Evolutionary conservation across 2,113 vertebrate genomes (phyloP).

Genomic region (Telmatochromis bifrenatus): DNA sequence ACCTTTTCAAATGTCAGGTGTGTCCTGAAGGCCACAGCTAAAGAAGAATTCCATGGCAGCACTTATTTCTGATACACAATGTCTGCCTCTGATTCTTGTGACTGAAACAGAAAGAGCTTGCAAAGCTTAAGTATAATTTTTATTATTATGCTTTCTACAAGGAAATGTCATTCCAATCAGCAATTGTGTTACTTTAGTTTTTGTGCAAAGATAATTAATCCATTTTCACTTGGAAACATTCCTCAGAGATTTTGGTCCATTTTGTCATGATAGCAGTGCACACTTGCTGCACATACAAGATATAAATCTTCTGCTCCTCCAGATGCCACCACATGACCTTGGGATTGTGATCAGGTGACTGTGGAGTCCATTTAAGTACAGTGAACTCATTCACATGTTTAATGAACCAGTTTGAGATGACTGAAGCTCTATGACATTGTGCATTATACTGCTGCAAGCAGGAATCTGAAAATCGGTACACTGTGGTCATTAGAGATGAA

Average conservation of each 20-base stretch:
- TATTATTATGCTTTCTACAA: not conserved
- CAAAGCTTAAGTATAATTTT: not conserved
- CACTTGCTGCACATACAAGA: not conserved
- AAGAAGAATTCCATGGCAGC: not conserved
- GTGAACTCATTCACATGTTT: not conserved
- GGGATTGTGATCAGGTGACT: not conserved
- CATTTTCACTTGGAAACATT: not conserved
- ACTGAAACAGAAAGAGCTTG: not conserved
- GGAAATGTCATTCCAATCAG: not conserved
- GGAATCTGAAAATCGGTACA: not conserved
- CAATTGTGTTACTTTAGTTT: not conserved
- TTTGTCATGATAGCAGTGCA: not conserved
- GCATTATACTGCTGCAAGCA: not conserved
- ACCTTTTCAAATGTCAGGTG: slow-evolving; percentile 50
- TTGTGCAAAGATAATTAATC: not conserved
- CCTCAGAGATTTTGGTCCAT: not conserved
- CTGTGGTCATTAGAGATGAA: not conserved
- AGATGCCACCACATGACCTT: not conserved
- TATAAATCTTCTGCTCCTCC: not conserved
- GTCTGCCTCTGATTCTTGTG: not conserved
- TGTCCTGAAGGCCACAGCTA: slow-evolving; percentile 24
- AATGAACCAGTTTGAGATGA: not conserved
- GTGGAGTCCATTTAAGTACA: not conserved
- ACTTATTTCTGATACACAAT: not conserved
- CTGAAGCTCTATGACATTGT: not conserved